Conservation (phyloP, 2,113 vertebrate species). For the Anoura caudifer region DNA sequence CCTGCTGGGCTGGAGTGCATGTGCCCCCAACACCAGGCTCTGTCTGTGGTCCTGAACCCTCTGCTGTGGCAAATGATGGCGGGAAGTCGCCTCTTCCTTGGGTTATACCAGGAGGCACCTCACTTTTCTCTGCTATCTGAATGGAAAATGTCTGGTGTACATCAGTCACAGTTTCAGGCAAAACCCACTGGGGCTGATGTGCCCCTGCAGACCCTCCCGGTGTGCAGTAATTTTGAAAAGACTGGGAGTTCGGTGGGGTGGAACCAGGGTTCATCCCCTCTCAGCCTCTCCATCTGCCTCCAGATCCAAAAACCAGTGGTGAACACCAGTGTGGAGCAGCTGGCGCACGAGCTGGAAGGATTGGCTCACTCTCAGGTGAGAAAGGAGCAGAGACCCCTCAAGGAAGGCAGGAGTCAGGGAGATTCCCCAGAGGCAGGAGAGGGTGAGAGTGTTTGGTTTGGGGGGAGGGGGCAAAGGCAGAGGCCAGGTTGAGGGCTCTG, state of each 20-base stretch:
- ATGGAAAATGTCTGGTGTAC: background rate
- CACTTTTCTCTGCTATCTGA: background rate
- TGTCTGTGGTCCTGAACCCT: slow-evolving; percentile 46
- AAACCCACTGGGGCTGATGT: background rate
- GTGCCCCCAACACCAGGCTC: fast-evolving
- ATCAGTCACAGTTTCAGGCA: background rate
- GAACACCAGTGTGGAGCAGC: slow-evolving; percentile 50
- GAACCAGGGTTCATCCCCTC: background rate
- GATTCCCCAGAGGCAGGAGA: background rate
- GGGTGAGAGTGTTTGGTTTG: background rate
- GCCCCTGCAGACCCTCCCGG: background rate
- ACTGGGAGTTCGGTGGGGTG: background rate
- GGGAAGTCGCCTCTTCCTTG: background rate
- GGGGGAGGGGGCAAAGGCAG: background rate
- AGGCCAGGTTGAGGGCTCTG: background rate
- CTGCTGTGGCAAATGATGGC: no score
- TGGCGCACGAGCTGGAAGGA: slow-evolving; percentile 66
- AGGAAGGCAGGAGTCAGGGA: background rate
- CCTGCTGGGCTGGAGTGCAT: background rate
- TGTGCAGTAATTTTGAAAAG: background rate
- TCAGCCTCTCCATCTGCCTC: background rate
- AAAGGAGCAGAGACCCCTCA: background rate
- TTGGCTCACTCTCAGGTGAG: slow-evolving; percentile 79
- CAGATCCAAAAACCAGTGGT: slow-evolving; percentile 78
- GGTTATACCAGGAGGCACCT: background rate